These are phyloP conservation scores for Dipodomys ordii DNA, from an alignment of 2,113 vertebrate species.

Conservation along the genomic window DNA sequence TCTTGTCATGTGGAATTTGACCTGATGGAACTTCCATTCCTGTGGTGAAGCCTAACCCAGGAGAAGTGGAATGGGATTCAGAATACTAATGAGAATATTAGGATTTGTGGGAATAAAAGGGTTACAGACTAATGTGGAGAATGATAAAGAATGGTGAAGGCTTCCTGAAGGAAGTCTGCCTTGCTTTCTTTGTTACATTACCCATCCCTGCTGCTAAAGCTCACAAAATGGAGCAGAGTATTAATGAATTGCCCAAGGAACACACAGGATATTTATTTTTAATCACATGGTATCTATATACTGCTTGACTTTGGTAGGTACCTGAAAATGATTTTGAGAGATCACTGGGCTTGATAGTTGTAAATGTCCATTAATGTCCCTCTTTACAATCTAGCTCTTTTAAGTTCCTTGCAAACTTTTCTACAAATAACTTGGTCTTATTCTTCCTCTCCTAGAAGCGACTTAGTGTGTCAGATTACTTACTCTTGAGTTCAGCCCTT, in stretches of 20 bases:
- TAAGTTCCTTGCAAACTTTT: background rate
- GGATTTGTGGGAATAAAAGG: background rate
- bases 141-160: background rate
- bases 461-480: slow-evolving; percentile 19
- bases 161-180: background rate
- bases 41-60: background rate
- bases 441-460: background rate
- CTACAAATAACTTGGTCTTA: background rate
- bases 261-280: background rate
- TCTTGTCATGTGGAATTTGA: background rate
- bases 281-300: background rate
- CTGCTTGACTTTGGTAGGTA: background rate
- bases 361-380: background rate
- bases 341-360: background rate
- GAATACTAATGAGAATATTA: background rate
- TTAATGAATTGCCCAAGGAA: background rate
- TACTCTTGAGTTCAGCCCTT: background rate
- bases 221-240: background rate
- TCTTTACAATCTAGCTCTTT: background rate
- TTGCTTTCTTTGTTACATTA: background rate
- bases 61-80: background rate
- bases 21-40: background rate
- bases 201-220: background rate
- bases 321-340: background rate
- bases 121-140: background rate